These are phyloP conservation scores for Cynodonichthys magdalenae DNA, from an alignment of 2,797 vertebrate species.

Conservation along the genomic window DNA sequence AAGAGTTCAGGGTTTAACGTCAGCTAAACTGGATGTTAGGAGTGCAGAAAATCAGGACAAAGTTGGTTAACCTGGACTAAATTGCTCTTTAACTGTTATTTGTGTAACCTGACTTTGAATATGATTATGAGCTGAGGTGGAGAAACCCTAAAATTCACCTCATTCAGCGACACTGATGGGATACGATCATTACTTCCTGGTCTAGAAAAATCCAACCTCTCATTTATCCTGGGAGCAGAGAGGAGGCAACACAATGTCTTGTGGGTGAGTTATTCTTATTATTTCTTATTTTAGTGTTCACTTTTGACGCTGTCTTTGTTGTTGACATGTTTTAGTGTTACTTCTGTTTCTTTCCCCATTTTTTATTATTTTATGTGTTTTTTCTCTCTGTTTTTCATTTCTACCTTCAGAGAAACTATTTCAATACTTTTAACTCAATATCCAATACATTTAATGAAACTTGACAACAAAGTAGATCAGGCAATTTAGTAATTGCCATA, in stretches of 20 bases:
- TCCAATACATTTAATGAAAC: background rate
- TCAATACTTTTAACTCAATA: background rate
- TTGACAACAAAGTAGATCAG: background rate
- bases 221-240: background rate
- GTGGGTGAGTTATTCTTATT: conserved; percentile 48
- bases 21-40: background rate
- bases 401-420: too few species aligned
- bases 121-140: conserved; percentile 14
- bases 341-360: background rate
- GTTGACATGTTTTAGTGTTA: background rate
- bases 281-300: background rate
- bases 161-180: background rate
- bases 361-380: background rate
- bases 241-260: conserved; percentile 39
- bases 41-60: background rate
- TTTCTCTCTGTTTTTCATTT: background rate
- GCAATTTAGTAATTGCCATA: too few species aligned
- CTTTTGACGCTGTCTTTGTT: background rate
- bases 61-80: conserved; percentile 1
- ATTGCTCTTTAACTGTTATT: background rate
- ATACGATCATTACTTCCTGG: conserved; percentile 12
- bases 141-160: conserved; percentile 6
- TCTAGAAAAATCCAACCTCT: conserved; percentile 2
- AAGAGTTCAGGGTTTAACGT: conserved; percentile 7
- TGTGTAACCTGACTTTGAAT: conserved; percentile 12